Percentiles rank a stretch among this genome's conserved stretches.
These are phyloP conservation scores for Agapornis roseicollis DNA, from an alignment of 2,113 vertebrate species.

Conservation along the genomic window DNA sequence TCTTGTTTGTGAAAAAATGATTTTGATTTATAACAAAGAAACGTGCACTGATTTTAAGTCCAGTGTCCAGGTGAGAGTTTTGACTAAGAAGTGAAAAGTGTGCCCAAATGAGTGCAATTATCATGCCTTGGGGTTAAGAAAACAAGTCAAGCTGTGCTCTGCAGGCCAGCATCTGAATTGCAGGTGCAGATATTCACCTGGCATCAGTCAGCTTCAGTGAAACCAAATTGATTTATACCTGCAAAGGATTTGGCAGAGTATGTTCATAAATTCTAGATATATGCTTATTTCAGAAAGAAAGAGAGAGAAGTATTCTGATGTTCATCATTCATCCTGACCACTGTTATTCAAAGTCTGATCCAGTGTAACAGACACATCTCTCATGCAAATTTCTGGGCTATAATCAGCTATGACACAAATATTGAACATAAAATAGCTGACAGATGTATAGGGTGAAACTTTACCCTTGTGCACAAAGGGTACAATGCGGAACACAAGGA, in stretches of 20 bases:
- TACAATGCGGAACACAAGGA: background rate
- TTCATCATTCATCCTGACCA: background rate
- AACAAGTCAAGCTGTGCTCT: conserved; percentile 50
- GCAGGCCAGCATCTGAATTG: conserved; percentile 25
- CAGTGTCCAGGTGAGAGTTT: background rate
- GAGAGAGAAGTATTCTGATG: background rate
- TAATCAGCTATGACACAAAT: background rate
- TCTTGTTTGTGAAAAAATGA: background rate
- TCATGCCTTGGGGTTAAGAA: background rate
- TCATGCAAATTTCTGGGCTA: background rate
- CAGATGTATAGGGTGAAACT: background rate
- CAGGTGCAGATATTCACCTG: conserved; percentile 29
- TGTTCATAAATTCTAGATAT: background rate
- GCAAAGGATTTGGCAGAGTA: background rate
- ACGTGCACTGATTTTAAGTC: background rate
- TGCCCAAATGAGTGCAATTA: conserved; percentile 18
- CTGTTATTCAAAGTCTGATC: background rate
- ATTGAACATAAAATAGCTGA: background rate
- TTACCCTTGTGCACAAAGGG: background rate
- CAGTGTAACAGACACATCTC: background rate
- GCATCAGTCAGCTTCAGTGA: background rate
- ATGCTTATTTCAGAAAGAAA: background rate
- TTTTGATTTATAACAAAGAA: background rate
- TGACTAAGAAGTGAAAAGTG: background rate
- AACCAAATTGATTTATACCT: conserved; percentile 28